Conservation (phyloP, 2,797 vertebrate species). For the Ataeniobius toweri region DNA sequence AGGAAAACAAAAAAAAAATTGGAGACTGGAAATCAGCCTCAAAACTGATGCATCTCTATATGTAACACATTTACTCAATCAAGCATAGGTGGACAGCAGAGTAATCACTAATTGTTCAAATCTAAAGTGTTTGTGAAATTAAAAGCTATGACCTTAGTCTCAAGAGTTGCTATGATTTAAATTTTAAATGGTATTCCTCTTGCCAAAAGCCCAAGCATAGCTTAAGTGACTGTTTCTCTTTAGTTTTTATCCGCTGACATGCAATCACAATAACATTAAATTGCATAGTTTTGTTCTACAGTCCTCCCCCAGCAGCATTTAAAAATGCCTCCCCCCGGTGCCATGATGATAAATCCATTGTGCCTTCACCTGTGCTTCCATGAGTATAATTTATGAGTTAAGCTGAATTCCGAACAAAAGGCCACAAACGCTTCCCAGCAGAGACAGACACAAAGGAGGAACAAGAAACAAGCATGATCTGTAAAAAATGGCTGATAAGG, state of each 20-base stretch:
- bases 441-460: constrained; percentile 32
- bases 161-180: constrained; percentile 24
- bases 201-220: constrained; percentile 8
- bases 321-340: constrained; percentile 13
- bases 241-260: constrained; percentile 35
- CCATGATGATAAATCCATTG: constrained; percentile 64
- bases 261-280: constrained; percentile 35
- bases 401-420: constrained; percentile 63
- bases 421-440: constrained; percentile 33
- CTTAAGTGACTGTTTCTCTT: constrained; percentile 56
- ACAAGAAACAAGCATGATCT: not conserved
- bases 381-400: constrained; percentile 69
- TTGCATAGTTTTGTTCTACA: constrained; percentile 16
- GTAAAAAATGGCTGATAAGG: constrained; percentile 54
- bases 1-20: not conserved
- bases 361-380: constrained; percentile 55
- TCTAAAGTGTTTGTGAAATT: constrained; percentile 44
- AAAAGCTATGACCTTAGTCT: constrained; percentile 52
- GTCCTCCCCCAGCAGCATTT: constrained; percentile 22
- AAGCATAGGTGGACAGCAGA: constrained; percentile 40
- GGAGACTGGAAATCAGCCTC: not conserved
- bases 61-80: not conserved
- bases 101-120: constrained; percentile 56
- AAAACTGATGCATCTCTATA: not conserved
- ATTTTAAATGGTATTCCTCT: constrained; percentile 58